Evolutionary conservation across 23 tunicate genomes (phyloP).

Genomic region (Clavelina lepadiformis): DNA sequence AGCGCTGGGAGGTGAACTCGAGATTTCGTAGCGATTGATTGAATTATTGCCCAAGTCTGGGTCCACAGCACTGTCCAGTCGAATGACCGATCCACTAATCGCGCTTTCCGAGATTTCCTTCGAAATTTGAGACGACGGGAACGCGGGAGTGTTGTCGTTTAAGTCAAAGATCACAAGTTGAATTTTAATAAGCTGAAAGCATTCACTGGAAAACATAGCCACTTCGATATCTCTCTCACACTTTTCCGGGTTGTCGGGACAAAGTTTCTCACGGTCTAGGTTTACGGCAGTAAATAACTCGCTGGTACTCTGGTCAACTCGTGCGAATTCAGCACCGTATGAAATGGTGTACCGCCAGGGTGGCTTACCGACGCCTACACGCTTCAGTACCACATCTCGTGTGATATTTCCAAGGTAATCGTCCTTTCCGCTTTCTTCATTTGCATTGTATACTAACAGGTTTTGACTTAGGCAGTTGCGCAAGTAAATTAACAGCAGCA

Average conservation of each 20-base stretch:
- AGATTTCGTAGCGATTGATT: conserved; percentile 40
- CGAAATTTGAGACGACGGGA: conserved; percentile 20
- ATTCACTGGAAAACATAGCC: conserved; percentile 20
- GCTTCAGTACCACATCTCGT: conserved; percentile 31
- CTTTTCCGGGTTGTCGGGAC: conserved; percentile 50
- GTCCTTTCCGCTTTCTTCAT: conserved; percentile 35
- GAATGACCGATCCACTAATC: conserved; percentile 47
- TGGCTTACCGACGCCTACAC: conserved; percentile 8
- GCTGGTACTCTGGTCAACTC: conserved; percentile 31
- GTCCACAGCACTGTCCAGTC: conserved; percentile 80
- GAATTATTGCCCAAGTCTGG: conserved; percentile 66
- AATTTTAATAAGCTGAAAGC: conserved; percentile 36
- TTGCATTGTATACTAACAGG: conserved; percentile 13
- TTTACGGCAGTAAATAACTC: conserved; percentile 28
- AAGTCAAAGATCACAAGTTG: conserved; percentile 37
- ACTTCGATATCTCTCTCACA: conserved; percentile 60
- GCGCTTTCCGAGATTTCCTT: conserved; percentile 79
- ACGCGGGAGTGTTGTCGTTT: conserved; percentile 76
- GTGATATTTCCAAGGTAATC: conserved; percentile 43
- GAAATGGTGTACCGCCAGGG: conserved; percentile 38
- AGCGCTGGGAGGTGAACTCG: conserved; percentile 8
- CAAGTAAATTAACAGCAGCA: too few species aligned
- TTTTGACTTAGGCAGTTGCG: too few species aligned
- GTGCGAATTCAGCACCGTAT: conserved; percentile 30
- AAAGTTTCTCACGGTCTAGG: conserved; percentile 61